Percentiles rank a stretch among this genome's conserved stretches.
Evolutionary conservation across 2,797 vertebrate genomes (phyloP).

Genomic region (Mycteria americana): DNA sequence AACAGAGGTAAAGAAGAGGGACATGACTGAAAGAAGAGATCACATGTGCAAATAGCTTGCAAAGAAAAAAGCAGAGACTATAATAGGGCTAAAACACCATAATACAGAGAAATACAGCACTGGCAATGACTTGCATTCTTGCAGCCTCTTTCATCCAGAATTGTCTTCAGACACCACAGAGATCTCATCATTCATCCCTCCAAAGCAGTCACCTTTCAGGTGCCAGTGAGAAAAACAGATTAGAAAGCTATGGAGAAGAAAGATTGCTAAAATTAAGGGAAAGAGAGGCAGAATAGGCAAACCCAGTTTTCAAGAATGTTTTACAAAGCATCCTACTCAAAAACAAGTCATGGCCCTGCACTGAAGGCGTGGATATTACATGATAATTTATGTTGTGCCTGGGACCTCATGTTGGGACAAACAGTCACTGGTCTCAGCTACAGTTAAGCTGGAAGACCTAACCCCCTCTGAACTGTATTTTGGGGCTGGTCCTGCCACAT

Average conservation of each 20-base stretch:
- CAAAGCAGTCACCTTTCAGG: background rate
- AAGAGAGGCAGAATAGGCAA: background rate
- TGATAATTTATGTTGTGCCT: background rate
- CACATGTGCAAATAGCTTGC: background rate
- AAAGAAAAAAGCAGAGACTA: background rate
- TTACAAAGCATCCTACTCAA: background rate
- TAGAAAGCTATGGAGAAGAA: background rate
- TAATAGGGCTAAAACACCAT: background rate
- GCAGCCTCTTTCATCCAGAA: background rate
- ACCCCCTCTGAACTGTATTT: background rate
- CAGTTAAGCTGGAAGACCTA: background rate
- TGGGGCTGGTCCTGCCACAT: background rate
- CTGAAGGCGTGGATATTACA: background rate
- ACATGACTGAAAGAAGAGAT: background rate
- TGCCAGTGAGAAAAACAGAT: constrained; percentile 9
- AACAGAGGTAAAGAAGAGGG: background rate
- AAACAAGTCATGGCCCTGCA: background rate
- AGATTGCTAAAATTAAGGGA: background rate
- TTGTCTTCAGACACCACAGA: background rate
- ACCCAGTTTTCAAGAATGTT: background rate
- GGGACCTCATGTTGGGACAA: background rate
- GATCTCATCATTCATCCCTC: background rate
- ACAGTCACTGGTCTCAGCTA: background rate
- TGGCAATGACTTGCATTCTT: background rate
- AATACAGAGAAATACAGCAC: background rate